Evolutionary conservation across 1,140 invertebrate species (phyloP).

Genomic region (Drosophila ercepeae): DNA sequence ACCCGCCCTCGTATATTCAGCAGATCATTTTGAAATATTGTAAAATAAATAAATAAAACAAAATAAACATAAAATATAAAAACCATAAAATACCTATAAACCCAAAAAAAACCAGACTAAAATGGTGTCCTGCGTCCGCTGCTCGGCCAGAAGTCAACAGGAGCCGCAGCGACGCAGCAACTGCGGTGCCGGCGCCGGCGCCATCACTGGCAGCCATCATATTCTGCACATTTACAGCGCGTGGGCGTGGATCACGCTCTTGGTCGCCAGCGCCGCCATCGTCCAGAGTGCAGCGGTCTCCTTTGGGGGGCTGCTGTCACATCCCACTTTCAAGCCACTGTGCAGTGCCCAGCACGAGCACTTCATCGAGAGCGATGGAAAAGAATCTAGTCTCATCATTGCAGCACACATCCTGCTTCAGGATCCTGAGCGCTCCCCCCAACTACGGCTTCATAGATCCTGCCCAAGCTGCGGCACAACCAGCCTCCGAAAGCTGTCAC

Average conservation of each 20-base stretch:
- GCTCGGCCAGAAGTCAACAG: conserved; percentile 49
- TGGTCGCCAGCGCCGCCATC: conserved; percentile 61
- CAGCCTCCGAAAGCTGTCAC: conserved; percentile 26
- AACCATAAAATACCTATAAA: conserved; percentile 26
- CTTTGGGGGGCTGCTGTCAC: conserved; percentile 67
- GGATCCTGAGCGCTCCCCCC: conserved; percentile 73
- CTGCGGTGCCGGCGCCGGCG: conserved; percentile 12
- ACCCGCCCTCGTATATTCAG: too few species aligned
- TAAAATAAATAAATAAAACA: too few species aligned
- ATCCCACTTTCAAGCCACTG: conserved; percentile 74
- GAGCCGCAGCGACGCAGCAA: conserved; percentile 31
- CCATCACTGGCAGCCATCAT: conserved; percentile 40
- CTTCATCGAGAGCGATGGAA: conserved; percentile 80
- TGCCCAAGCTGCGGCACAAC: conserved; percentile 69
- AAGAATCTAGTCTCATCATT: conserved; percentile 81
- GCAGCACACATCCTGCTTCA: conserved; percentile 61
- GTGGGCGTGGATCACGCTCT: conserved; percentile 53
- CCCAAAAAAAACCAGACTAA: conserved; percentile 40
- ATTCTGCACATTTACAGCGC: conserved; percentile 64
- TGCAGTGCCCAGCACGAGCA: conserved; percentile 77
- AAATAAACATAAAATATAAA: too few species aligned
- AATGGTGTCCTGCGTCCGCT: conserved; percentile 69
- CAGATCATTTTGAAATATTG: too few species aligned
- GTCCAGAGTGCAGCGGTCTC: conserved; percentile 71
- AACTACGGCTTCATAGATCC: conserved; percentile 78